Evolutionary conservation across 2,888 invertebrate genomes (phyloP).

Genomic region (Trissolcus japonicus): DNA sequence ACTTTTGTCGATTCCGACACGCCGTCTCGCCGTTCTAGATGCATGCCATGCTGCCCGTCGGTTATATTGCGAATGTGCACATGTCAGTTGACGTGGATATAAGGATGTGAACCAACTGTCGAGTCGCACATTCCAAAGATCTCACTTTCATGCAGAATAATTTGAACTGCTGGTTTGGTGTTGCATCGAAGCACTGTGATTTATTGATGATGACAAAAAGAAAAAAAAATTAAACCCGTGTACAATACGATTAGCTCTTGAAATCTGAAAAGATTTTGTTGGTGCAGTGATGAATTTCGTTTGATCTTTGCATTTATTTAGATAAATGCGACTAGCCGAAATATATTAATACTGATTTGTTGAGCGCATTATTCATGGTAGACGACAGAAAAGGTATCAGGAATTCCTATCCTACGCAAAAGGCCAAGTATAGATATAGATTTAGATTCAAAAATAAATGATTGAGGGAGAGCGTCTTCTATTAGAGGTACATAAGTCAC

Average conservation of each 20-base stretch:
- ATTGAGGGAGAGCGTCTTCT: slow-evolving; percentile 63
- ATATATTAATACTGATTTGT: slow-evolving; percentile 7
- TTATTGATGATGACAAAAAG: background rate
- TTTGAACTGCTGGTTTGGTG: no score
- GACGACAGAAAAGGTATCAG: slow-evolving; percentile 13
- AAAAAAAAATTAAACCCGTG: no score
- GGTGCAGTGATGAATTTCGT: no score
- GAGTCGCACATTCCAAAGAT: slow-evolving; percentile 51
- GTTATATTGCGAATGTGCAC: slow-evolving; percentile 56
- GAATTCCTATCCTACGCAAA: slow-evolving; percentile 36
- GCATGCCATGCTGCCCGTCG: slow-evolving; percentile 61
- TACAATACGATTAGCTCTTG: no score
- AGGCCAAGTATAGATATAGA: slow-evolving; percentile 38
- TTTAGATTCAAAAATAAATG: slow-evolving; percentile 36
- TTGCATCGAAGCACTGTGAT: background rate
- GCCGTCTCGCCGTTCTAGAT: slow-evolving; percentile 59
- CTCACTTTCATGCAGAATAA: slow-evolving; percentile 32
- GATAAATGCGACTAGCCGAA: no score
- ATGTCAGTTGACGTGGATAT: slow-evolving; percentile 58
- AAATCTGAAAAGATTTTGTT: no score
- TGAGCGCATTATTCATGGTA: slow-evolving; percentile 30
- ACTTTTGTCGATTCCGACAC: slow-evolving; percentile 60
- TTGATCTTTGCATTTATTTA: no score
- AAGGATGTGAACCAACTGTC: slow-evolving; percentile 61
- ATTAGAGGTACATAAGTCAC: slow-evolving; percentile 74